Conservation (phyloP, 1,140 invertebrate species). For the Pteromalus puparum region DNA sequence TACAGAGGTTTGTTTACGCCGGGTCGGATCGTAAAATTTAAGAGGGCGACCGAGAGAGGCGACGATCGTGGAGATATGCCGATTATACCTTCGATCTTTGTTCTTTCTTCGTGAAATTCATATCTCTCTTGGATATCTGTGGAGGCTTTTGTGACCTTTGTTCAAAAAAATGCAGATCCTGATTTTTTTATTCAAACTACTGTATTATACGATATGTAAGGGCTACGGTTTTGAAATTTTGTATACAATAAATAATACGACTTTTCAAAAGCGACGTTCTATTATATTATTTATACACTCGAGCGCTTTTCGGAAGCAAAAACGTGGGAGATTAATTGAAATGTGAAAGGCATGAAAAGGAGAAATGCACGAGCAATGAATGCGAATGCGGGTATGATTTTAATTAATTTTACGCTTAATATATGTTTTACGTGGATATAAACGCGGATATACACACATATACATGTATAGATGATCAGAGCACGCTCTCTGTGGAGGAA, state of each 20-base stretch:
- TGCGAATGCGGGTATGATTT: not conserved
- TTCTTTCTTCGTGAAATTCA: not conserved
- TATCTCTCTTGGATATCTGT: not conserved
- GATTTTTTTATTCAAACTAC: not conserved
- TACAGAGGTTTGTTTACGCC: not conserved
- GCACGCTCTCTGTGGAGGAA: too few relatives aligned
- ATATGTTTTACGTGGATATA: too few relatives aligned
- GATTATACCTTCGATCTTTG: not conserved
- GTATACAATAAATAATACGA: too few relatives aligned
- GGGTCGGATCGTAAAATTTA: conserved; percentile 16
- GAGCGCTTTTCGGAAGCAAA: not conserved
- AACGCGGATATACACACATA: too few relatives aligned
- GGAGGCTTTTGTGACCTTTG: not conserved
- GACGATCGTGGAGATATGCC: not conserved
- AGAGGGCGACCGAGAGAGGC: not conserved
- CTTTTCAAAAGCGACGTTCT: too few relatives aligned
- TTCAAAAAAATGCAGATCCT: not conserved
- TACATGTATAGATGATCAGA: too few relatives aligned
- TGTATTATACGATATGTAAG: not conserved
- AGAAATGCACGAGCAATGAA: not conserved
- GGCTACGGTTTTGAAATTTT: too few relatives aligned
- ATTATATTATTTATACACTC: too few relatives aligned
- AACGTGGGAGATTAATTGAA: not conserved
- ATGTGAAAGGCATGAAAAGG: not conserved
- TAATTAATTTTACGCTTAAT: not conserved